Evolutionary conservation across 2,888 invertebrate species (phyloP), one percentile per base, ranked within the genome.

Genomic region (Antheraea yamamai): DNA sequence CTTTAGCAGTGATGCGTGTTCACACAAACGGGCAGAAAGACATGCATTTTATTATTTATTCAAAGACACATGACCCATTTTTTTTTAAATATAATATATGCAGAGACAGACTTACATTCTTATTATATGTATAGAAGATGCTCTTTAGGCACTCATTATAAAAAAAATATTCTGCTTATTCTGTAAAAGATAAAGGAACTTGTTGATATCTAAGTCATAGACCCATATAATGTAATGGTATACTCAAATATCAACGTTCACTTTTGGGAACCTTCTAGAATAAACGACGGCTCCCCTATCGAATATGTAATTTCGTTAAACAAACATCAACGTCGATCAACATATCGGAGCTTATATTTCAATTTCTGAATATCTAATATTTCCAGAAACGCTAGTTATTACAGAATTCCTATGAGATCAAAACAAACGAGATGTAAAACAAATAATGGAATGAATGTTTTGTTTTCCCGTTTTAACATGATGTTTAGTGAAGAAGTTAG

Each of bases 381-480:
- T 39, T 70, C 70, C 39, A 39, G 39, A 20, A 70, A 70, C 39
- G 20, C 23, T 70, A 35, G 70, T 70, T 70, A 76, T 76, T 74
- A 77, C 71, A 52, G 58, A 78, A 77, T 75, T 74, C 72, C 76
- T 76, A 75, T 61, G 75, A 76, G 35, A 70, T 74, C n/a, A 75
- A 72, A 18, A 71, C 64, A 77, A 73, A 55, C 74, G 18, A 78
- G 73, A 73, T 61, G 23, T 74, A 73, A 78, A n/a, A 64, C 70
- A 77, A 78, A 78, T 30, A 79, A 64, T 75, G 30, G 74, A 76
- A 75, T 76, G 66, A 68, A 72, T 77, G 64, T 23, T 71, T 70
- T 73, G 72, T 64, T 79, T 76, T 66, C n/a, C 66, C 74, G 47
- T 68, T 77, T 72, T 70, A 70, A 39, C 20, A 70, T 39, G 39